Percentiles rank a stretch among this genome's conserved stretches.
Evolutionary conservation across 2,797 vertebrate species (phyloP).

Genomic region (Petrocephalus schoutedeni): DNA sequence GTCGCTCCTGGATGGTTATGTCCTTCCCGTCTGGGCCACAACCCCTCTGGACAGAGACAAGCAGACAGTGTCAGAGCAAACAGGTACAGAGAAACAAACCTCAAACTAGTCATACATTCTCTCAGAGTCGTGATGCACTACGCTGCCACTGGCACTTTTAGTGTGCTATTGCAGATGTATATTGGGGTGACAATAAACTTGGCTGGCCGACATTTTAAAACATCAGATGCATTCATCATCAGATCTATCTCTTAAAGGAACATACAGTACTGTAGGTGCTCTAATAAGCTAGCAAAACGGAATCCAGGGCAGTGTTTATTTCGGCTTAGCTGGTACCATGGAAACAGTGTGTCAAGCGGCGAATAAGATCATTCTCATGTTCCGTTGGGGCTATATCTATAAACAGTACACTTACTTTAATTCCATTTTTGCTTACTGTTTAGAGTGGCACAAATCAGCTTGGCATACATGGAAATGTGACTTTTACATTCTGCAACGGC

Average conservation of each 20-base stretch:
- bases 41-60: slow-evolving; percentile 52
- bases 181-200: not conserved
- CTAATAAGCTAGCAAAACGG: not conserved
- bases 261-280: not conserved
- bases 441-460: not conserved
- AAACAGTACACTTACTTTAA: not conserved
- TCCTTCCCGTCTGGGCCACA: slow-evolving; percentile 30
- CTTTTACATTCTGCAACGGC: not conserved
- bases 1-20: slow-evolving; percentile 76
- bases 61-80: not conserved
- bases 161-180: not conserved
- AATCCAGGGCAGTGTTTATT: not conserved
- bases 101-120: not conserved
- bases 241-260: not conserved
- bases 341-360: not conserved
- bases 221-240: not conserved
- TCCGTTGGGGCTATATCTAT: not conserved
- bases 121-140: not conserved
- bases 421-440: not conserved
- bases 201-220: not conserved
- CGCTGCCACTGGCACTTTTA: not conserved
- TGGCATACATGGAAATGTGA: not conserved
- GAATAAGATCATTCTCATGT: slow-evolving; percentile 3
- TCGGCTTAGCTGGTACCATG: not conserved
- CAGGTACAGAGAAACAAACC: not conserved